Percentiles rank a stretch among this genome's conserved stretches.
These are phyloP conservation scores for Falco punctatus DNA, from an alignment of 2,113 vertebrate species.

Conservation along the genomic window DNA sequence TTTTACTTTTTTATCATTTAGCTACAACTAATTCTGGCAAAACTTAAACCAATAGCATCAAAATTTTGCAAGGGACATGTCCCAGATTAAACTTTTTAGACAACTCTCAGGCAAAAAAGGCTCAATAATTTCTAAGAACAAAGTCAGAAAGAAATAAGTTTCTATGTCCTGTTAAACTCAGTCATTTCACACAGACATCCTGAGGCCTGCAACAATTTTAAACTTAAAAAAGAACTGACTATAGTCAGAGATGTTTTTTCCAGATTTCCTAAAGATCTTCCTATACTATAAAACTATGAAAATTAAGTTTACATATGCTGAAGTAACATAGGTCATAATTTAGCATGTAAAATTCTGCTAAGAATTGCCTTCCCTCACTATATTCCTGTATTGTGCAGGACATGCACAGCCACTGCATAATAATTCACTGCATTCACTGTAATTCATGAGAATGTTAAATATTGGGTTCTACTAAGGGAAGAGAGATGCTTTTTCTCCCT, in stretches of 20 bases:
- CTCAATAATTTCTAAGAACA: background rate
- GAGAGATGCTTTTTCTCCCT: background rate
- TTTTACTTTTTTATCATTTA: background rate
- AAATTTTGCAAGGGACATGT: background rate
- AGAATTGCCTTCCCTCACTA: background rate
- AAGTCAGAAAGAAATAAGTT: fast-evolving
- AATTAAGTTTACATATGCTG: background rate
- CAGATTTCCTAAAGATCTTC: background rate
- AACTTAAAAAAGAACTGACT: background rate
- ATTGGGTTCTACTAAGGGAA: background rate
- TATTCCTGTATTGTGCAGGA: background rate
- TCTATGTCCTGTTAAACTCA: background rate
- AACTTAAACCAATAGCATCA: background rate
- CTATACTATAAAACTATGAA: background rate
- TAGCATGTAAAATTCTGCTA: background rate
- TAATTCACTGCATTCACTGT: background rate
- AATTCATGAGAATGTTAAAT: background rate
- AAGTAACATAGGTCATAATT: background rate
- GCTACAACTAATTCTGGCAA: background rate
- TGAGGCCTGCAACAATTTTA: background rate
- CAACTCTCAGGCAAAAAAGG: background rate
- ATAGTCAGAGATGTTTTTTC: background rate
- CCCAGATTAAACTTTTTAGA: background rate
- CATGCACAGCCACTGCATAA: background rate
- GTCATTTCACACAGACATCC: background rate